These are phyloP conservation scores for Charina bottae DNA, from an alignment of 2,113 vertebrate genomes.

Conservation along the genomic window DNA sequence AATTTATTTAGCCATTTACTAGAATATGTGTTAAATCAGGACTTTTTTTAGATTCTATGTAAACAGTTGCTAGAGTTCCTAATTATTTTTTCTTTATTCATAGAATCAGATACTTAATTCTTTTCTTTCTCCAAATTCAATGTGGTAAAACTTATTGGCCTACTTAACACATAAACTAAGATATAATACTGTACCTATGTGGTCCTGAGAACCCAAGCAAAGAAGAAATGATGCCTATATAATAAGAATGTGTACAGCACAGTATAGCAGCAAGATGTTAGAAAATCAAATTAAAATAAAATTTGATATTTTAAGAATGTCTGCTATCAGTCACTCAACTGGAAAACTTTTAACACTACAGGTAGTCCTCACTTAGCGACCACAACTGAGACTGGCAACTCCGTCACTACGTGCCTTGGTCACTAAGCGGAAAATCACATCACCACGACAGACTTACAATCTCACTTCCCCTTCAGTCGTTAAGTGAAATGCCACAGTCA, in stretches of 20 bases:
- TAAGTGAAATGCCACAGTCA: too few species aligned
- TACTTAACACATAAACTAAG: not conserved
- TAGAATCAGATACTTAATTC: not conserved
- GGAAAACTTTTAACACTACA: not conserved
- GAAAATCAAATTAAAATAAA: not conserved
- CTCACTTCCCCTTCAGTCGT: not conserved
- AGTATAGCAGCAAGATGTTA: not conserved
- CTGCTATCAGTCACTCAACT: not conserved
- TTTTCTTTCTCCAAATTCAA: not conserved
- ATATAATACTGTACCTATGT: not conserved
- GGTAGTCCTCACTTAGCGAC: not conserved
- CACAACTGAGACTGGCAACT: not conserved
- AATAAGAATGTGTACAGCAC: not conserved
- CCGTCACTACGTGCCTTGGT: too few species aligned
- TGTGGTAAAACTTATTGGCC: not conserved
- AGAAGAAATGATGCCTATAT: not conserved
- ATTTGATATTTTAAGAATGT: conserved; percentile 7
- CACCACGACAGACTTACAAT: not conserved
- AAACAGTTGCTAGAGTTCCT: not conserved
- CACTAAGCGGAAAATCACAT: not conserved
- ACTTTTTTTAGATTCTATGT: not conserved
- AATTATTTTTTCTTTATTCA: not conserved
- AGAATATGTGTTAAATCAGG: too few species aligned
- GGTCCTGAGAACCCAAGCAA: not conserved
- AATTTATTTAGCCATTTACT: not conserved